These are phyloP conservation scores for Magallana angulata DNA, from an alignment of 1,140 invertebrate genomes.

Conservation along the genomic window DNA sequence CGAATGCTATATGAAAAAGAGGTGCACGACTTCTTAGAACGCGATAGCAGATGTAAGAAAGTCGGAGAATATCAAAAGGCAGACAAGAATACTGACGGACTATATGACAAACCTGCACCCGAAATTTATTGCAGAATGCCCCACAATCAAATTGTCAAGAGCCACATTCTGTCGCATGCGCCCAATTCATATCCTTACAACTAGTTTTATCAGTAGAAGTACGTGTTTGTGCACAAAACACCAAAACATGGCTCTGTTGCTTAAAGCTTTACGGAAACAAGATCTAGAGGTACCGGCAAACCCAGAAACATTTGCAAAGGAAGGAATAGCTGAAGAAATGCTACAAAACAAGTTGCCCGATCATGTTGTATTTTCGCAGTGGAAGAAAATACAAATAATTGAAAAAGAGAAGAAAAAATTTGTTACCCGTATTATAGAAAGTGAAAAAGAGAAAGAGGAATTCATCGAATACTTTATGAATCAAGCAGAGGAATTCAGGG, in stretches of 20 bases:
- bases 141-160: constrained; percentile 46
- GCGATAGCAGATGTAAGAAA: constrained; percentile 50
- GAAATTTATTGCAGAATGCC: constrained; percentile 57
- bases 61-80: constrained; percentile 12
- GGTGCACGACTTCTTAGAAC: constrained; percentile 52
- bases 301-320: constrained; percentile 47
- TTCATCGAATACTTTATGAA: neutral
- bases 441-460: constrained; percentile 14
- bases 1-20: neutral
- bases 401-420: constrained; percentile 47
- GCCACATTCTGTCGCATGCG: constrained; percentile 55
- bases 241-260: constrained; percentile 58
- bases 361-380: neutral
- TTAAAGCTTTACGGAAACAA: constrained; percentile 33
- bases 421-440: constrained; percentile 21
- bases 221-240: constrained; percentile 61
- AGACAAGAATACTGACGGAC: constrained; percentile 58
- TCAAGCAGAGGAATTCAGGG: constrained; percentile 41
- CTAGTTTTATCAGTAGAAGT: constrained; percentile 47
- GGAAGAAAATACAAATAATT: neutral
- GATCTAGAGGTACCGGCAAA: constrained; percentile 46
- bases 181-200: constrained; percentile 47
- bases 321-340: neutral
- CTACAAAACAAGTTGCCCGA: neutral
- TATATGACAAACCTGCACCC: constrained; percentile 54